Base-by-base conservation (phyloP, 2,797 vertebrate genomes). In the Gephyroberyx darwinii region DNA sequence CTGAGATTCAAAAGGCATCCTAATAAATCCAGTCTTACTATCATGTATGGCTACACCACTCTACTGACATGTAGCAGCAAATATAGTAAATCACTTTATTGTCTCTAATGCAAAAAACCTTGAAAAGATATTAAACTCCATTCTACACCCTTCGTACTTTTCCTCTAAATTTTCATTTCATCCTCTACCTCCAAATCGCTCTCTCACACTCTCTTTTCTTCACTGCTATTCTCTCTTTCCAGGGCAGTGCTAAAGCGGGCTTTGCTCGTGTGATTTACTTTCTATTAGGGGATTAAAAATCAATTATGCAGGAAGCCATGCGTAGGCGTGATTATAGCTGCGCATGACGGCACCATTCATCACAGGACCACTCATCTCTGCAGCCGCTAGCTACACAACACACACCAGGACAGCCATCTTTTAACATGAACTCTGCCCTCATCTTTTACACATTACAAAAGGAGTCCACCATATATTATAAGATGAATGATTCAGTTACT, bases 261-360 rank as follows among this genome's bases (percentile, higher is more conserved):
- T 93, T 91, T 91, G 88, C 91, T 88, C 87, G 86, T 92, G 90
- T 89, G 92, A 93, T 94, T 95, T 94, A 93, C 92, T 94, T 94
- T 94, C 91, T 93, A 94, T 94, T 94, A 92, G 92, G 85, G 92
- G 92, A 94, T 94, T 95, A 94, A 94, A 94, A 94, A 94, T 94
- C 93, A 94, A 94, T 94, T 94, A 94, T 93, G 91, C 91, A 92
- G 92, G 92, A 93, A 93, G 92, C 91, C 92, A 93, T 91, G 92
- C 91, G 87, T 94, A 89, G 93, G 93, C 81, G 89, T 94, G 93
- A 93, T 94, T 93, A 93, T 90, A 90, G 90, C 90, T 77, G 87
- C 66, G 86, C 91, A 91, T 90, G 92, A 93, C 86, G 86, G 86
- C 90, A 65, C 91, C 92, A 93, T 94, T 94, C 92, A 94, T 93